Percentiles rank a stretch among this genome's conserved stretches.
Conservation (phyloP, 2,113 vertebrate genomes). For the Fregetta grallaria region DNA sequence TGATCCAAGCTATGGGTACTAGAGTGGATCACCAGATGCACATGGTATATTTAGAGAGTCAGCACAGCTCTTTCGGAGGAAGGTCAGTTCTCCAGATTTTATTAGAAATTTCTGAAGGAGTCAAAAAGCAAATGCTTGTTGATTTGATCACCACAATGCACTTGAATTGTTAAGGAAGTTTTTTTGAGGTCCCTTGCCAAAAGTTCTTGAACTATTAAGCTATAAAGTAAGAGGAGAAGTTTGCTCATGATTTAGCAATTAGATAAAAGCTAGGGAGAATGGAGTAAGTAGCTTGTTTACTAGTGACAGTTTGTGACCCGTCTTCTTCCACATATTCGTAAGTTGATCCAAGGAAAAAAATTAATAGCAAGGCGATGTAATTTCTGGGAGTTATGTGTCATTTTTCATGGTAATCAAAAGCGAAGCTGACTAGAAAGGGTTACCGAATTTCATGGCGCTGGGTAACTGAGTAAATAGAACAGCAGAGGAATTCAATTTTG, state of each 20-base stretch:
- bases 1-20: background rate
- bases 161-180: background rate
- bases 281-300: background rate
- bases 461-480: background rate
- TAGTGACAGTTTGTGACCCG: background rate
- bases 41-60: accelerated
- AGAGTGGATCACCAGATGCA: too few species aligned
- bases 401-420: background rate
- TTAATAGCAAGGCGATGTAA: background rate
- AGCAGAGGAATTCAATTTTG: background rate
- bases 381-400: background rate
- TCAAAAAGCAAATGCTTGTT: background rate
- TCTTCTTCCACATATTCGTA: background rate
- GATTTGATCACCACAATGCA: background rate
- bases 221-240: background rate
- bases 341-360: background rate
- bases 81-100: background rate
- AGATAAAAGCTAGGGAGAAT: background rate
- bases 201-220: background rate
- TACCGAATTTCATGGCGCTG: background rate
- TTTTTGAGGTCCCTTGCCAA: background rate
- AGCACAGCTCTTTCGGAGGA: background rate
- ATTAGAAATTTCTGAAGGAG: background rate
- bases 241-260: background rate
- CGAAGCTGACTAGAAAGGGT: background rate